Percentiles rank a stretch among this genome's conserved stretches.
These are phyloP conservation scores for Psilopogon haemacephalus DNA, from an alignment of 2,113 vertebrate species.

Conservation along the genomic window DNA sequence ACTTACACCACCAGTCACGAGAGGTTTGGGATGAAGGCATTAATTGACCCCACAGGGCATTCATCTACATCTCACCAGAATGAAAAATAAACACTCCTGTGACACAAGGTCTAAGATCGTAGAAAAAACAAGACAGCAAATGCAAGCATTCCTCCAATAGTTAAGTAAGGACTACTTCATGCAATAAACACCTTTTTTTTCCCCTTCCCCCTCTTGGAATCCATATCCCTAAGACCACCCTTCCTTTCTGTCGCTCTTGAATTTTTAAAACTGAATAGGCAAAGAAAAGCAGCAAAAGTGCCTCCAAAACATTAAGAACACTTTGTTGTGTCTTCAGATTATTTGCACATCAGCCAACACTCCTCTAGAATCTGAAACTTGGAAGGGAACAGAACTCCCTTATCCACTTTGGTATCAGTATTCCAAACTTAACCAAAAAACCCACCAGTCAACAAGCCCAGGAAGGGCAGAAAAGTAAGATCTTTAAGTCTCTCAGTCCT, in stretches of 20 bases:
- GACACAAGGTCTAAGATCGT: background rate
- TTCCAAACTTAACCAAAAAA: background rate
- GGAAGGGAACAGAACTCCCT: background rate
- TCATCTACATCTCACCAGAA: background rate
- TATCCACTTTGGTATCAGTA: background rate
- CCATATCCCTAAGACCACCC: background rate
- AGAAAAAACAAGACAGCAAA: background rate
- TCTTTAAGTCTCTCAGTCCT: background rate
- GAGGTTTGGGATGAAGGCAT: background rate
- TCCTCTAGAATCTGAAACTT: background rate
- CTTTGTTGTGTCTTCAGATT: background rate
- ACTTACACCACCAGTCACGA: background rate
- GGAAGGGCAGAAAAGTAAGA: background rate
- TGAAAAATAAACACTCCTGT: background rate
- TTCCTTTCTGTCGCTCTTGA: background rate
- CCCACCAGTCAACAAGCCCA: accelerated
- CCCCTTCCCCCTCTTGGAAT: background rate
- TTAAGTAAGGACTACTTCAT: background rate
- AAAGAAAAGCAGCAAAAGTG: background rate
- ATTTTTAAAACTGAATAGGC: background rate
- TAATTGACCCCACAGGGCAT: background rate
- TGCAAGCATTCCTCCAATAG: background rate
- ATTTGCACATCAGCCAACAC: accelerated
- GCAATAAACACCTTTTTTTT: background rate
- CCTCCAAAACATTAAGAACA: background rate